Base-by-base conservation (phyloP, 1,140 invertebrate species). In the Orussus abietinus region DNA sequence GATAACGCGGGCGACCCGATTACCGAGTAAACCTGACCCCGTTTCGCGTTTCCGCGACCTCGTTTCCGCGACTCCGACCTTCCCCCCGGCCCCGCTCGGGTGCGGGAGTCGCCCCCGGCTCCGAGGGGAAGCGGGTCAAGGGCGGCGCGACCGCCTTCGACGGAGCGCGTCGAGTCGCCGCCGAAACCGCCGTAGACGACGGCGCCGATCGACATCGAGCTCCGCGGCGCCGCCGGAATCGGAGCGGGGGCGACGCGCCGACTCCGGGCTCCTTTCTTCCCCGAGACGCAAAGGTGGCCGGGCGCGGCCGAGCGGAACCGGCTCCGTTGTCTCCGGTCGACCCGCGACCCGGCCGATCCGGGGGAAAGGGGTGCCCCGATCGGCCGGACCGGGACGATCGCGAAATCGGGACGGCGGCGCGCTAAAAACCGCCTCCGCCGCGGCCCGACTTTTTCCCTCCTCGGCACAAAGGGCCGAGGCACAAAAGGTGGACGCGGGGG, bases 21-120 rank as follows among this genome's bases (percentile, higher is more conserved):
- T 70, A 69, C 68, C 66, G 64, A 69, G 66, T 72, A 71, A 71
- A 70, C 67, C 64, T 71, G 68, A 57, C 68, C 68, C 49, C 63
- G 56, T 66, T 71, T 62, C 38, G 51, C 42, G n/a, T n/a, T n/a
- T n/a, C n/a, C 49, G 33, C 54, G 64, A 66, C 62, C 62, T 59
- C 60, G 57, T 66, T 64, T 61, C 46, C 36, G 30, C 30, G 9
- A 15, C 21, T 42, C 31, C 30, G 34, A 36, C 36, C 40, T 19
- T 31, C 48, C n/a, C 28, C 15, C 9, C 32, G 25, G 34, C 32
- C 31, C 40, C 28, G 29, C 31, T 41, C 37, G 20, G 6, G 13
- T 11, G n/a, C 10, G 22, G 22, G 12, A 29, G 13, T 31, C 45
- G 35, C 37, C 36, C 47, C 37, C 40, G 35, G n/a, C 35, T 13